Evolutionary conservation across 1,140 invertebrate genomes (phyloP).

Genomic region (Branchinecta lynchi): DNA sequence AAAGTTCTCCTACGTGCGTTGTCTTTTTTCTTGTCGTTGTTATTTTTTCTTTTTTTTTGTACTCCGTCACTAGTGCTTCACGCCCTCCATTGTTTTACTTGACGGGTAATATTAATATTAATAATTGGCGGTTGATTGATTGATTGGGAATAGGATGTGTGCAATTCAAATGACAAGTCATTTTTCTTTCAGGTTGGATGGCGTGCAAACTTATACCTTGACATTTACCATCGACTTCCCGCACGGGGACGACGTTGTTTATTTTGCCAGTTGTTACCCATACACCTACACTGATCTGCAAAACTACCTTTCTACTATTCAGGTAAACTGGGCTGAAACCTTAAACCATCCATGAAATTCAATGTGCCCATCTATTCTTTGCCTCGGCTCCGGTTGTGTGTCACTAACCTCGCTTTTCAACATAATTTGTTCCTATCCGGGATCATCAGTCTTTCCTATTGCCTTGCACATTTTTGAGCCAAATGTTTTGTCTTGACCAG

Average conservation of each 20-base stretch:
- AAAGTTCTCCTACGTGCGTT: too few species aligned
- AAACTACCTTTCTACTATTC: slow-evolving; percentile 34
- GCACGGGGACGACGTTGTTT: slow-evolving; percentile 75
- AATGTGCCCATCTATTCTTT: neutral
- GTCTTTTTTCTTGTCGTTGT: too few species aligned
- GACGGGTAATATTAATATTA: neutral
- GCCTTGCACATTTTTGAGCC: too few species aligned
- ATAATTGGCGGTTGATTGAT: slow-evolving; percentile 17
- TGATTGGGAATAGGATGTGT: too few species aligned
- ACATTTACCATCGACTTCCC: slow-evolving; percentile 86
- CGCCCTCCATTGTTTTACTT: neutral
- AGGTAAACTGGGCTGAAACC: slow-evolving; percentile 26
- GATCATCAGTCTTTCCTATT: too few species aligned
- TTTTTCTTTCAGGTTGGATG: slow-evolving; percentile 35
- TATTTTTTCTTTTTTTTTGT: too few species aligned
- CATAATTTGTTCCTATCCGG: too few species aligned
- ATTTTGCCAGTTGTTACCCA: slow-evolving; percentile 90
- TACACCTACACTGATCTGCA: slow-evolving; percentile 82
- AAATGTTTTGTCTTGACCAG: too few species aligned
- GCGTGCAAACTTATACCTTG: slow-evolving; percentile 55
- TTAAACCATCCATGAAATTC: neutral
- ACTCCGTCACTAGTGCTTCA: too few species aligned
- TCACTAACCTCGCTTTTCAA: too few species aligned
- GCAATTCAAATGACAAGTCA: neutral
- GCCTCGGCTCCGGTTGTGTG: too few species aligned